Evolutionary conservation across 2,888 invertebrate species (phyloP), one percentile per base, ranked within the genome.

Genomic region (Pogonocherus hispidulus): DNA sequence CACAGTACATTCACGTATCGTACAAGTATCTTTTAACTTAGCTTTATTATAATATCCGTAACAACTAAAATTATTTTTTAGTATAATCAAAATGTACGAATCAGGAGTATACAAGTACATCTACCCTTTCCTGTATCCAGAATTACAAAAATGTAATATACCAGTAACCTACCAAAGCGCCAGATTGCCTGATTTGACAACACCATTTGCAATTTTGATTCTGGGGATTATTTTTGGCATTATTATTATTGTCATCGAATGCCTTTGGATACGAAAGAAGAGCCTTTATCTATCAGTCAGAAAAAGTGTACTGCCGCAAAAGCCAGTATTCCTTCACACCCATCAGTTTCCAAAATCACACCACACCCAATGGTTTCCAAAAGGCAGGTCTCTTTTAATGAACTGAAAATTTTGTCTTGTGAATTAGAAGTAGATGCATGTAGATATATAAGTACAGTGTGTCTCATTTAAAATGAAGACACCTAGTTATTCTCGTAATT

Each of bases 91-190:
- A 65, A 78, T 76, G 77, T 72, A 44, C 32, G 77, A 78, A 63
- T 60, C 72, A 44, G 76, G 75, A 5, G 54, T 76, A 6, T 76
- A 76, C 49, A 63, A 74, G 51, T 76, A 75, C 44, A 70, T 78
- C 11, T 62, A 59, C 0, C 79, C 81, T 20, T 79, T 76, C 41
- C 83, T 87, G 75, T 74, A 86, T 11, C 87, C 87, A 0, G 84
- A 85, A 5, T 88, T 90, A 87, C 88, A 89, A 0, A 86, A 86
- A 65, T 90, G 90, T 74, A 84, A 85, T 1, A 86, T 87, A 1
- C 86, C 87, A 0, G 86, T 87, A 0, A 88, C 88, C 0, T 90
- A 90, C 71, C 87, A 89, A 16, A 90, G 89, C 2, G 90, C 90
- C 0, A 84, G 89, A 35, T 85, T 90, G 0, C 84, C 87, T 0